Evolutionary conservation across 2,888 invertebrate genomes (phyloP).

Genomic region (Cephus rjabovi): DNA sequence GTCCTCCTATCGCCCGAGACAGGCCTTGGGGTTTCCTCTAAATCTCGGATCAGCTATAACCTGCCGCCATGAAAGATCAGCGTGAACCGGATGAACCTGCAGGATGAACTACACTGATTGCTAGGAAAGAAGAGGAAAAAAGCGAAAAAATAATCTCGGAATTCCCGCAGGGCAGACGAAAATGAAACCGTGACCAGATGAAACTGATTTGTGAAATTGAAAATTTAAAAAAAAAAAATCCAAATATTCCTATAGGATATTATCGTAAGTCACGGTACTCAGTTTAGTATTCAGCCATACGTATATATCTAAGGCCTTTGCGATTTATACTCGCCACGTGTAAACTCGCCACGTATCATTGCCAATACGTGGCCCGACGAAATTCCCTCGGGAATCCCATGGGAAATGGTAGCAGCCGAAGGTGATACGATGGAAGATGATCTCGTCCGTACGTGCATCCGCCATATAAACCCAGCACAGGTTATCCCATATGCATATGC

Average conservation of each 20-base stretch:
- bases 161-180: neutral
- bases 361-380: too few species aligned
- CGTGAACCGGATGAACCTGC: neutral
- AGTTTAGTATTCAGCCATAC: neutral
- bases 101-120: neutral
- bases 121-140: neutral
- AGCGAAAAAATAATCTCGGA: neutral
- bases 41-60: too few species aligned
- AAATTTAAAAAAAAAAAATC: neutral
- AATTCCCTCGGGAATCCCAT: too few species aligned
- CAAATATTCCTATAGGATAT: neutral
- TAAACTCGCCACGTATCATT: too few species aligned
- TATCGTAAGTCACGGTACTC: neutral
- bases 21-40: constrained; percentile 11
- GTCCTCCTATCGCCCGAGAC: constrained; percentile 17
- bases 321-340: neutral
- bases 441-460: too few species aligned
- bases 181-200: neutral
- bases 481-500: too few species aligned
- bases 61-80: too few species aligned
- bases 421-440: too few species aligned
- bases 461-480: too few species aligned
- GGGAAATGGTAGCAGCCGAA: too few species aligned
- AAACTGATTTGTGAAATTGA: neutral
- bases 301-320: neutral